Conservation (phyloP, 2,888 invertebrate species). For the Oxycera nigricornis region DNA sequence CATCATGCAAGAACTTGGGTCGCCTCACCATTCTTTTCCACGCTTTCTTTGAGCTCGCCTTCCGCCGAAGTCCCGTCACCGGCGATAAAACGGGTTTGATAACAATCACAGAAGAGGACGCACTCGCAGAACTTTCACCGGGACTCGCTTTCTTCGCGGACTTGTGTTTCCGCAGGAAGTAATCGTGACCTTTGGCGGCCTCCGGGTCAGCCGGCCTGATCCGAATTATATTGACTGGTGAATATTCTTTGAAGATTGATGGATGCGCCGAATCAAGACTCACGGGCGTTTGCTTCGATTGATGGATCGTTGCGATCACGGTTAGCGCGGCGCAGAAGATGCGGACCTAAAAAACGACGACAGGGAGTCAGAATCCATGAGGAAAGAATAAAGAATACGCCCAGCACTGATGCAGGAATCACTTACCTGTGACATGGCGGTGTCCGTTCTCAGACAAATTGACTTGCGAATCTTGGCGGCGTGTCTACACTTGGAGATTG, state of each 20-base stretch:
- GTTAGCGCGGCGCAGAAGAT: background rate
- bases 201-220: conserved; percentile 1
- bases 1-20: conserved; percentile 36
- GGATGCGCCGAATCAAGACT: background rate
- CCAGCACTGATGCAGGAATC: background rate
- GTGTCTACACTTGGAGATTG: background rate
- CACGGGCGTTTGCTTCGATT: conserved; percentile 1
- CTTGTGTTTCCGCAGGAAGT: background rate
- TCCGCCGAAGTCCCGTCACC: background rate
- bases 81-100: conserved; percentile 27
- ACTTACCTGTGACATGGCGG: conserved; percentile 20
- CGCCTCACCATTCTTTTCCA: conserved; percentile 8
- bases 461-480: background rate
- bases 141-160: background rate
- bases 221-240: conserved; percentile 27
- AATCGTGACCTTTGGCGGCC: background rate
- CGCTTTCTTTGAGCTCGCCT: background rate
- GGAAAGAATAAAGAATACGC: background rate
- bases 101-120: conserved; percentile 16
- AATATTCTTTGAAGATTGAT: conserved; percentile 4
- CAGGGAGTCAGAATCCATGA: background rate
- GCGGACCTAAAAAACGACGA: background rate
- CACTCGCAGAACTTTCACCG: conserved; percentile 1
- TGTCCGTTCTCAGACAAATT: background rate
- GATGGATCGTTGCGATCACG: conserved; percentile 7